Evolutionary conservation across 1,140 invertebrate genomes (phyloP), one percentile per base, ranked within the genome.

Genomic region (Calycopis cecrops): DNA sequence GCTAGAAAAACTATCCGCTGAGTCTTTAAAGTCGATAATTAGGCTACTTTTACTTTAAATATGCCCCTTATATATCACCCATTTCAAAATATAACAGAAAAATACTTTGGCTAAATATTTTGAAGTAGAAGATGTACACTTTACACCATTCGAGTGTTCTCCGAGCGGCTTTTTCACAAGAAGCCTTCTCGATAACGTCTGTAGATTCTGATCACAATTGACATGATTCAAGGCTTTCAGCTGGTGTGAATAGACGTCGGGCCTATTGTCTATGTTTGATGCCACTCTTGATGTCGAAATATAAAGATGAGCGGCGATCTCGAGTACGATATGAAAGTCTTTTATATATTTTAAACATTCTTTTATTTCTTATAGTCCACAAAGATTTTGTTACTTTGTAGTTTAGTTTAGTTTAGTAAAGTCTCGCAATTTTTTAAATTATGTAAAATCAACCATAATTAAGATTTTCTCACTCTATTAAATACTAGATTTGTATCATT

Each of bases 171-270:
- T 44, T 44, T 44, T 16, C 14, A 44, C 17, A 14, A 14, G 40
- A 44, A 44, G 17, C 12, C 21, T 40, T 40, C 38, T 17, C 40
- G 40, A 44, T 44, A 44, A 44, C 21, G 40, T 44, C 40, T 44
- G 40, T 44, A 44, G 40, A 44, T 17, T 44, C 17, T 44, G 40
- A 44, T 44, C 40, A 40, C 38, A 44, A 44, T 44, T 17, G 40
- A 44, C 40, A 44, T 44, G 40, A 44, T 18, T 44, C 40, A 44
- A 44, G 40, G 40, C 16, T 44, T 44, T 44, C 9, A 10, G 6
- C 21, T 28, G 21, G 21, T 28, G 14, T 9, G 40, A 44, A 44
- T 44, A 44, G 40, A 17, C 14, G 14, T 44, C 21, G 21, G 21
- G 21, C 6, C 16, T 44, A 44, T 44, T 44, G 40, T 44, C 40